These are phyloP conservation scores for Zhengitettix transpicula DNA, from an alignment of 2,888 invertebrate species.

Conservation along the genomic window DNA sequence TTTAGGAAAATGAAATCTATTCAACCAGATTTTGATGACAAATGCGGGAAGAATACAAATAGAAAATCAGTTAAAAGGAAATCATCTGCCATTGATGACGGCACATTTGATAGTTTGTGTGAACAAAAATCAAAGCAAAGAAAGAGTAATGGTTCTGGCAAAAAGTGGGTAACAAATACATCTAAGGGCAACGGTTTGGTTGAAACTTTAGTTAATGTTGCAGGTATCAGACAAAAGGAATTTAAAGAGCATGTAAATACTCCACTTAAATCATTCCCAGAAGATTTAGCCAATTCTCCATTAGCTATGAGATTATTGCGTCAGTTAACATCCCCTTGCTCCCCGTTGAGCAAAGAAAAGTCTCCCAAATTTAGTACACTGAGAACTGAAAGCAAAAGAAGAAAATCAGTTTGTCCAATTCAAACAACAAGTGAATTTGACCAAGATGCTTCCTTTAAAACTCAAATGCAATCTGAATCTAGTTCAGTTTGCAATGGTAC, in stretches of 20 bases:
- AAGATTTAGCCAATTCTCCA: constrained; percentile 4
- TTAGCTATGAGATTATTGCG: constrained; percentile 6
- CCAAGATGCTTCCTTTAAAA: too few relatives aligned
- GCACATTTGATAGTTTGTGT: too few relatives aligned
- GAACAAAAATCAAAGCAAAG: too few relatives aligned
- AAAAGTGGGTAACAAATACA: background rate
- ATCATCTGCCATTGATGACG: too few relatives aligned
- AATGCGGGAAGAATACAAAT: background rate
- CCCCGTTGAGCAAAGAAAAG: too few relatives aligned
- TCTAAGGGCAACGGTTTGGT: background rate
- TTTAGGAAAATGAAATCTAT: constrained; percentile 9
- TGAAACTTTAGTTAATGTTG: constrained; percentile 1
- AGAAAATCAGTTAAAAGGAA: too few relatives aligned
- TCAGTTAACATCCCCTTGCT: background rate
- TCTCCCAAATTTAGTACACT: too few relatives aligned
- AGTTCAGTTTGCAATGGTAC: too few relatives aligned
- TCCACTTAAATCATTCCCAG: background rate
- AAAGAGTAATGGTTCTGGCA: background rate
- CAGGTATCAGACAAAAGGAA: constrained; percentile 3
- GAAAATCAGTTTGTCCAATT: too few relatives aligned
- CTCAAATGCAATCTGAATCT: too few relatives aligned
- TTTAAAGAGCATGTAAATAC: constrained; percentile 4
- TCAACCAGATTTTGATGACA: constrained; percentile 8
- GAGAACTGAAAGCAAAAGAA: too few relatives aligned
- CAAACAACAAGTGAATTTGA: too few relatives aligned